Percentiles rank a stretch among this genome's conserved stretches.
Evolutionary conservation across 2,888 invertebrate genomes (phyloP).

Genomic region (Siphlonurus alternatus): DNA sequence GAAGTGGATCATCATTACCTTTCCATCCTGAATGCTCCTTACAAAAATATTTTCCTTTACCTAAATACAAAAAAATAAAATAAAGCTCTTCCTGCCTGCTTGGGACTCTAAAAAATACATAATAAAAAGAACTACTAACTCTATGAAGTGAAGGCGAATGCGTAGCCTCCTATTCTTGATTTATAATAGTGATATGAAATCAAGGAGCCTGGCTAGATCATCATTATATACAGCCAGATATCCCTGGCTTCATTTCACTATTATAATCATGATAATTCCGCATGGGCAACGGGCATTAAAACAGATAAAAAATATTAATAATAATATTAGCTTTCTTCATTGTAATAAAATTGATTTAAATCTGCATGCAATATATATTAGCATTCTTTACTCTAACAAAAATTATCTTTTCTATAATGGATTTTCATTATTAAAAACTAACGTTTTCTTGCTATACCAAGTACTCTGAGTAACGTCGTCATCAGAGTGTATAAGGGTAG

Average conservation of each 20-base stretch:
- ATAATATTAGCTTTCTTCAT: neutral
- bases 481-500: neutral
- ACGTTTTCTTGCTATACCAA: neutral
- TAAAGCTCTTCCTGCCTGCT: neutral
- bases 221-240: neutral
- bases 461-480: neutral
- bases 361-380: neutral
- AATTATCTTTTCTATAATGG: neutral
- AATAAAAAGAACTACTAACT: neutral
- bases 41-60: neutral
- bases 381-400: neutral
- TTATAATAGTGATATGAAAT: neutral
- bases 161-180: neutral
- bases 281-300: constrained; percentile 1
- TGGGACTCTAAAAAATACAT: neutral
- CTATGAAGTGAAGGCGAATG: neutral
- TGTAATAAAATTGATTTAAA: neutral
- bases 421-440: neutral
- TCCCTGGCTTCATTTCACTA: neutral
- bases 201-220: too few species aligned
- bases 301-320: neutral
- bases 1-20: neutral
- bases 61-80: neutral
- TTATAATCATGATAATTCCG: neutral
- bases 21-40: neutral